Percentiles rank a stretch among this genome's conserved stretches.
phyloP scores from a whole-genome alignment of 2,797 vertebrate genomes.

The Chlorospingus flavigularis region DNA sequence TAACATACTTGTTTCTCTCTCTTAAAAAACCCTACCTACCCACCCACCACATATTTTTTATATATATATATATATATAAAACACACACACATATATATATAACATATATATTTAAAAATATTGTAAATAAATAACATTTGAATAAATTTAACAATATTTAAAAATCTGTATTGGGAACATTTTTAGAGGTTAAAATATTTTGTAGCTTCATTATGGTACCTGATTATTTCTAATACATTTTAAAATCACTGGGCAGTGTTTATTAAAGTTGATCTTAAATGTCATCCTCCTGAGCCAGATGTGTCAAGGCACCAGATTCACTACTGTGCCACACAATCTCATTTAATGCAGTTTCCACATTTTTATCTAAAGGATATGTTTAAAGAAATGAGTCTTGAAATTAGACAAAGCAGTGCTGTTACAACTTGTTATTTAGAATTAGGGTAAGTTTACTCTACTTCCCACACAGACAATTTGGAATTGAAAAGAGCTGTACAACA shows the following conservation, averaged over 20 bases:
- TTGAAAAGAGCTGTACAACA: not conserved
- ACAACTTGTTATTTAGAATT: not conserved
- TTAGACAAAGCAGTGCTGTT: not conserved
- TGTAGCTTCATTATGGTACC: not conserved
- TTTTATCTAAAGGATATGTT: not conserved
- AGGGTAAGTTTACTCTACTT: not conserved
- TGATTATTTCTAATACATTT: not conserved
- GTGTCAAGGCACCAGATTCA: not conserved
- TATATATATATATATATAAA: not conserved
- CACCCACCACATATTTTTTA: not conserved
- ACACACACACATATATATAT: not conserved
- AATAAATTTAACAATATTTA: not conserved
- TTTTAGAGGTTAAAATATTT: not conserved
- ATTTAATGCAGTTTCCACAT: not conserved
- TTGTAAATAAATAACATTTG: not conserved
- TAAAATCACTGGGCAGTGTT: not conserved
- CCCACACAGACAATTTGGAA: not conserved
- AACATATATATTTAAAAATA: not conserved
- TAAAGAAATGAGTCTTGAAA: not conserved
- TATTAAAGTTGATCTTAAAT: not conserved
- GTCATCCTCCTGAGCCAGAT: not conserved
- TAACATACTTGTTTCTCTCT: not conserved
- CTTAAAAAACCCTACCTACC: not conserved
- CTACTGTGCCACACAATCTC: not conserved
- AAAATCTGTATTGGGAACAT: not conserved